Evolutionary conservation across 1,140 invertebrate species (phyloP).

Genomic region (Atta colombica): DNA sequence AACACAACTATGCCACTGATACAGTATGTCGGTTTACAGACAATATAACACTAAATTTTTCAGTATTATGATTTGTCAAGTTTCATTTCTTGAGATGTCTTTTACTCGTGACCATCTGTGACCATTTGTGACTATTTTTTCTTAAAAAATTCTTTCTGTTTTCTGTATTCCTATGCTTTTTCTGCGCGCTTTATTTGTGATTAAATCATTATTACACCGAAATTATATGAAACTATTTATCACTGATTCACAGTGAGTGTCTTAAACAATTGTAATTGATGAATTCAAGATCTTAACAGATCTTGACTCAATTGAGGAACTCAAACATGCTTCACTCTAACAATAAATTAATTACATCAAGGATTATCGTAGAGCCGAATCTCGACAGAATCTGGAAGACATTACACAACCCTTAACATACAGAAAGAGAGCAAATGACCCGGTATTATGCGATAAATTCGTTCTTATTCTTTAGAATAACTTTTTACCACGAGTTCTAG

Average conservation of each 20-base stretch:
- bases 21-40: neutral
- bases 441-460: constrained; percentile 17
- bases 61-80: neutral
- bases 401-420: constrained; percentile 32
- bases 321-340: neutral
- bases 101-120: neutral
- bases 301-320: neutral
- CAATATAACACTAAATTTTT: constrained; percentile 27
- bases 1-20: neutral
- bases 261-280: constrained; percentile 32
- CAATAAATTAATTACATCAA: constrained; percentile 60
- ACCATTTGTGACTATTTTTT: neutral
- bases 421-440: constrained; percentile 25
- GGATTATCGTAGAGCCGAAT: constrained; percentile 50
- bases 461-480: neutral
- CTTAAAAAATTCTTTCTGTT: neutral
- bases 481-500: neutral
- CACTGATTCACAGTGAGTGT: neutral
- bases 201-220: neutral
- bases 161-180: neutral
- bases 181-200: neutral
- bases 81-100: neutral
- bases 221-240: constrained; percentile 1
- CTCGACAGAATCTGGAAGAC: constrained; percentile 26
- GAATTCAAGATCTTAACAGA: neutral